Evolutionary conservation across 2,888 invertebrate species (phyloP), one percentile per base, ranked within the genome.

Genomic region (Caenorhabditis doughertyi): DNA sequence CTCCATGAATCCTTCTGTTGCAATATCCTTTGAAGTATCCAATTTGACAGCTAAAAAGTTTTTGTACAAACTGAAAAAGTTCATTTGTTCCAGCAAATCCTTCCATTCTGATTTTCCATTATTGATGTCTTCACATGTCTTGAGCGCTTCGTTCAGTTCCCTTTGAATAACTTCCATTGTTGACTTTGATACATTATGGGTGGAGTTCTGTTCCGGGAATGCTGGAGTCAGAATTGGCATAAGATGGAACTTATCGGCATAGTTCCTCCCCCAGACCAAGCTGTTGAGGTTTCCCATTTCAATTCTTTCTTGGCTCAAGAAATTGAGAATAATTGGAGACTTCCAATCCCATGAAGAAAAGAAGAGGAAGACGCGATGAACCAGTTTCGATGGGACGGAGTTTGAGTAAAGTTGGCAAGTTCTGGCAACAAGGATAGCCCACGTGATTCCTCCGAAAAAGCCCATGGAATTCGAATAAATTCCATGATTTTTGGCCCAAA

Each of bases 181-280:
- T 3, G 97, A 98, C 21, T 94, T 94, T 0, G 97, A 97, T 3
- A 98, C 98, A 92, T 99, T 98, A 93, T 97, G 98, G 4, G 98
- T 99, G 3, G 98, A 98, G 93, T 99, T 99, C 93, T 99, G 98
- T 92, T 99, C 98, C 0, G 99, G 99, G 93, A 98, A 98, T 92
- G 98, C 98, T 92, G 99, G 99, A 0, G 99, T 96, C 93, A 99
- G 99, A 86, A 99, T 99, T 3, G 97, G 99, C 11, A 97, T 99
- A 85, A 99, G 21, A 56, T 56, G 56, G 21, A 35, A 56, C 0
- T 35, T 32, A 35, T 56, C 60, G 2, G 35, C 23, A 13, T 42
- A 23, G 23, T 60, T 42, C 0, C 11, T 21, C 25, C 60, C 23
- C 35, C 35, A 35, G 35, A 35, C 35, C 35, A 35, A 7, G 35